Base-by-base conservation (phyloP, 2,797 vertebrate genomes). In the Hipposideros larvatus region DNA sequence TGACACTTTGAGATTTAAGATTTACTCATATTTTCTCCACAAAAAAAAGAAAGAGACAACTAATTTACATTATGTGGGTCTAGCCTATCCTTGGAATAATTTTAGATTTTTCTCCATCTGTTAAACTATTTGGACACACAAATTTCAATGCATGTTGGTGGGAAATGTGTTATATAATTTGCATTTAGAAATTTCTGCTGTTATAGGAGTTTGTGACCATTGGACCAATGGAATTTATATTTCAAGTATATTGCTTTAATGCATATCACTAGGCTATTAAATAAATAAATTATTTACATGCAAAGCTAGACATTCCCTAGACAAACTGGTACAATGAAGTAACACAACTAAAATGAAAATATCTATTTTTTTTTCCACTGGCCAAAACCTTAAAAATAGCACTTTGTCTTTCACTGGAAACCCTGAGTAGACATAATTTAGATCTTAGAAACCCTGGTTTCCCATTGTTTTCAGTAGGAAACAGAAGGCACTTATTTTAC, bases 81-180 rank as follows among this genome's bases (percentile, higher is more conserved):
- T 95, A 90, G 82, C 22, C 61, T 84, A 91, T 78, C 24, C 15
- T 66, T 83, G 70, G 11, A 59, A 82, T 92, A 92, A 90, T 68
- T 97, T 90, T 88, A 88, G 46, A 82, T 26, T 82, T 90, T 90
- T 86, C 59, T 94, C 85, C 82, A 94, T 95, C 74, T 95, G 78
- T 94, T 90, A 28, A 90, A 59, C 46, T 89, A 93, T 90, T 95
- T 88, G 59, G 86, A 92, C 68, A 95, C 28, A 84, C 26, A 94
- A 55, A 87, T 87, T 94, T 95, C 61, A 75, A 68, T 92, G 65
- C 43, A 10, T 77, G 48, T 63, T 91, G 57, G 89, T 92, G 63
- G 7, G 16, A 92, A 78, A 74, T 79, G 24, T 87, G 46, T 93
- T 95, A 82, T 53, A 46, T 65, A 92, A 89, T 70, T 89, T 94